Evolutionary conservation across 2,113 vertebrate species (phyloP), one percentile per base, ranked within the genome.

Genomic region (Tiliqua scincoides): DNA sequence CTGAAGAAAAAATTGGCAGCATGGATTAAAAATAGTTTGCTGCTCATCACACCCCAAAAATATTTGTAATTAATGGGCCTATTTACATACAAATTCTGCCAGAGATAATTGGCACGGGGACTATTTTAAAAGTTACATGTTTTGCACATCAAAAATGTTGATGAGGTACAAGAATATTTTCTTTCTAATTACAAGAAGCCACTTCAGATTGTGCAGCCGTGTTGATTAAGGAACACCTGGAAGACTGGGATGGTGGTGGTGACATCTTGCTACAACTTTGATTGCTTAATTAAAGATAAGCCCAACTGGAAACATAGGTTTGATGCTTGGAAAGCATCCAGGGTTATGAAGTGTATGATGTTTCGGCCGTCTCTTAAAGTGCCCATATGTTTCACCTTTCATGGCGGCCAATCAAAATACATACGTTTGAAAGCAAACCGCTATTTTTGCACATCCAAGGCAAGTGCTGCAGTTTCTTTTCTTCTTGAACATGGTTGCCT

Each of bases 161-260:
- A 12, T 23, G 5, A 30, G 59, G 14, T 63, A 67, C 82, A 79
- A 18, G 54, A 40, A 52, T 10, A 37, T n/a, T 30, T 61, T 27
- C n/a, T 62, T 79, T 27, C 30, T 77, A 0, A 86, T 5, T 80
- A 52, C 79, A 73, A 61, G 40, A 62, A 0, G 3, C 40, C 23
- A 40, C 32, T 87, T 71, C 48, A 83, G 43, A 71, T 43, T 40
- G 15, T 63, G 40, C 17, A 68, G 52, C 3, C 23, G 4, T 12
- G 88, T 48, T 83, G 70, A 89, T 83, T 87, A 92, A 85, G 61
- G 73, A 88, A 43, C 82, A 80, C 62, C 81, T 86, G 62, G 27
- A 72, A 1, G 23, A 37, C 10, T 17, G 65, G 21, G 75, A 32
- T 40, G 75, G 76, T 37, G 35, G 40, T 67, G 40, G 30, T 27